These are phyloP conservation scores for Siphamia tubifer DNA, from an alignment of 2,113 vertebrate genomes.

Conservation along the genomic window DNA sequence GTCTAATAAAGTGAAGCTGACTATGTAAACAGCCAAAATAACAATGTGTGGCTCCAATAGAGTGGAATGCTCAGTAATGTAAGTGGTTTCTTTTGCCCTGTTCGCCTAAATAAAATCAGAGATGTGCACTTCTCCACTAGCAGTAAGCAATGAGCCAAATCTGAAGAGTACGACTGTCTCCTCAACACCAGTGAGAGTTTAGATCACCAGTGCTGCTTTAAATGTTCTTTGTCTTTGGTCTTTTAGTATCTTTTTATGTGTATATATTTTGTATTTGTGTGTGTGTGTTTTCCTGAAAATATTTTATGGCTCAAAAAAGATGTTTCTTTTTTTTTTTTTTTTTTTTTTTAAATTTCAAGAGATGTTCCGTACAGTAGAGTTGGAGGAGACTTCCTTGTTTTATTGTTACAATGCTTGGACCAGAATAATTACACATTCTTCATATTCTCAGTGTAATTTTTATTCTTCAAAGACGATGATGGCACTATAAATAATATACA, in stretches of 20 bases:
- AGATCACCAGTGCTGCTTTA: too few species aligned
- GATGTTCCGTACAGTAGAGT: background rate
- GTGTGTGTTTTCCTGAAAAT: too few species aligned
- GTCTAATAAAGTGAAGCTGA: background rate
- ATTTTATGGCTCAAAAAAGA: background rate
- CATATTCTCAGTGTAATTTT: too few species aligned
- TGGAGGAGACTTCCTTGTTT: background rate
- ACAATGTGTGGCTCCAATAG: background rate
- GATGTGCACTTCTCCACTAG: background rate
- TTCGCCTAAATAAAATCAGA: background rate
- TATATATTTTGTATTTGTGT: background rate
- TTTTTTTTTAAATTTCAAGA: too few species aligned
- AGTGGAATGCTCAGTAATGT: background rate
- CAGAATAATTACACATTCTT: too few species aligned
- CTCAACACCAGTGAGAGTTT: background rate
- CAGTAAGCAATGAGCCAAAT: background rate
- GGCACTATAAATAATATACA: too few species aligned
- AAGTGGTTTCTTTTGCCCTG: background rate
- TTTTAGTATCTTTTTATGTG: background rate
- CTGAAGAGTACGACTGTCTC: background rate
- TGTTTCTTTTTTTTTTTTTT: constrained; percentile 34
- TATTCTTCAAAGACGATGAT: too few species aligned
- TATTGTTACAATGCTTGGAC: background rate
- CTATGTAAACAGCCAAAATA: background rate
- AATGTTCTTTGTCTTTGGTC: background rate